Conservation (phyloP, 2,113 vertebrate species). For the Paraplagusia blochii region DNA sequence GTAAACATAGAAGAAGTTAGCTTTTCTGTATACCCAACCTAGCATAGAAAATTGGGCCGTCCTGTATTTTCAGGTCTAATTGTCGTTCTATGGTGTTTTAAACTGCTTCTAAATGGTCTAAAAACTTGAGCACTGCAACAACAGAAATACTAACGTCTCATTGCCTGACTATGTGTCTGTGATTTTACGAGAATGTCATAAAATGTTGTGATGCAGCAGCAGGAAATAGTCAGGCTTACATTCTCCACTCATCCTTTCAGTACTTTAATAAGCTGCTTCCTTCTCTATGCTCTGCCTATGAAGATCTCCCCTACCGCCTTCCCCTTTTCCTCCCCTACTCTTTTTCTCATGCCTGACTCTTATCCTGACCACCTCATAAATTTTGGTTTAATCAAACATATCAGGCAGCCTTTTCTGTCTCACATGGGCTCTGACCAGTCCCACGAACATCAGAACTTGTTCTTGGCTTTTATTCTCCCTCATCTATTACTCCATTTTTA, state of each 20-base stretch:
- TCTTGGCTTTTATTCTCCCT: conserved; percentile 26
- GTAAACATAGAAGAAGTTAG: too few relatives aligned
- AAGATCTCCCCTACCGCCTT: conserved; percentile 25
- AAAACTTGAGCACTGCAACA: not conserved
- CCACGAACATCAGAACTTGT: conserved; percentile 48
- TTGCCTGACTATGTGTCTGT: not conserved
- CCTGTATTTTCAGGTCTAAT: too few relatives aligned
- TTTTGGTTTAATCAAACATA: conserved; percentile 64
- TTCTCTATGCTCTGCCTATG: conserved; percentile 17
- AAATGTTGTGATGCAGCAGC: not conserved
- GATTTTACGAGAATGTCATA: not conserved
- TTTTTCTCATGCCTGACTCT: conserved; percentile 36
- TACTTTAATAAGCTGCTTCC: not conserved
- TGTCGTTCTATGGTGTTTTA: too few relatives aligned
- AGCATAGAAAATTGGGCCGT: too few relatives aligned
- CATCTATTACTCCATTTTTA: conserved; percentile 10
- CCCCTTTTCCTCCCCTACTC: conserved; percentile 4
- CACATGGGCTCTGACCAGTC: conserved; percentile 60
- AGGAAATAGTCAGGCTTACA: conserved; percentile 8
- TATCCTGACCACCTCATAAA: conserved; percentile 51
- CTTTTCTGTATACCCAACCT: too few relatives aligned
- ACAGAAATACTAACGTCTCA: conserved; percentile 11
- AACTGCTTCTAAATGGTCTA: too few relatives aligned
- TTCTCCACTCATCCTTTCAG: not conserved
- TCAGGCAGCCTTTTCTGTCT: conserved; percentile 53